Evolutionary conservation across 2,888 invertebrate genomes (phyloP).

Genomic region (Drosophila differens): DNA sequence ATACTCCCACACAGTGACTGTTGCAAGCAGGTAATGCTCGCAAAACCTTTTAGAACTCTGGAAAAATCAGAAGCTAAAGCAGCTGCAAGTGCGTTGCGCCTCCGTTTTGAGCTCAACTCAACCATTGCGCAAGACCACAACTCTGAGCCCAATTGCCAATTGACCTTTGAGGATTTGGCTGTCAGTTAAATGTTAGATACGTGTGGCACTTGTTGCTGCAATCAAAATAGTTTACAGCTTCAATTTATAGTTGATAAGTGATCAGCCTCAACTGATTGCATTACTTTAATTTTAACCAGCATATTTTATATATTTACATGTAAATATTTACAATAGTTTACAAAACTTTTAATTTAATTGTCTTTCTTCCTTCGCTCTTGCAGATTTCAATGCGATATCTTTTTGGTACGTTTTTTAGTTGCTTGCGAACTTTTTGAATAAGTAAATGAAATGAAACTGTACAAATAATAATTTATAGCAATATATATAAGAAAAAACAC

Average conservation of each 20-base stretch:
- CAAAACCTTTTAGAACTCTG: constrained; percentile 8
- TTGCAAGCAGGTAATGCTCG: constrained; percentile 1
- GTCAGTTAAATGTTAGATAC: neutral
- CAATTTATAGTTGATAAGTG: neutral
- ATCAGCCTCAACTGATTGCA: neutral
- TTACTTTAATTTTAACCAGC: neutral
- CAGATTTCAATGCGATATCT: neutral
- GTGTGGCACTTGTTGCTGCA: neutral
- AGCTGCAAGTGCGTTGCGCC: constrained; percentile 10
- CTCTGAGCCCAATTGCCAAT: neutral
- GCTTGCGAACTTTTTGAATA: neutral
- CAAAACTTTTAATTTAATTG: neutral
- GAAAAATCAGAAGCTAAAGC: constrained; percentile 1
- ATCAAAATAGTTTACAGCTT: neutral
- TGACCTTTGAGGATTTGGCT: neutral
- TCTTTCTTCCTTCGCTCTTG: neutral
- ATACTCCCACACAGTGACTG: neutral
- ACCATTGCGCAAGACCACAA: neutral
- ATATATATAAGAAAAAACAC: neutral
- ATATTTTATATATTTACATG: neutral
- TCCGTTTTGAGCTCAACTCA: neutral
- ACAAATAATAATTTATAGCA: neutral
- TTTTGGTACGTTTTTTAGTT: neutral
- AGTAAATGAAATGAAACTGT: neutral
- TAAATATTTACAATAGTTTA: neutral